These are phyloP conservation scores for Caenorhabditis latens DNA, from an alignment of 1,140 invertebrate species.

Conservation along the genomic window DNA sequence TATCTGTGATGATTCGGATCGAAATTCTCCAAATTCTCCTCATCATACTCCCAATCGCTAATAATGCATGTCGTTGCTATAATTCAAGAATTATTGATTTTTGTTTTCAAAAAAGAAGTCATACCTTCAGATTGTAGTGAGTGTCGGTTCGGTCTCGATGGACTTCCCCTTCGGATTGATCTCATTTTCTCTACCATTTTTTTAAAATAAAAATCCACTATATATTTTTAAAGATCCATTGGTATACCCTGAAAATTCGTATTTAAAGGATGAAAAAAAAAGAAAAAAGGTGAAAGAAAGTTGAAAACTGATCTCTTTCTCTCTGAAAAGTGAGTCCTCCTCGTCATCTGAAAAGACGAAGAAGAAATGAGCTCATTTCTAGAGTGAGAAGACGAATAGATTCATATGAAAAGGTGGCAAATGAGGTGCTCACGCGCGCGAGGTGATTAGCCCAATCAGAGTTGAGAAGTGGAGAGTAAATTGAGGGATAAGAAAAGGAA, in stretches of 20 bases:
- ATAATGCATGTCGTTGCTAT: slow-evolving; percentile 35
- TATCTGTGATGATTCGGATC: slow-evolving; percentile 47
- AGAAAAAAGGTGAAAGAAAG: background rate
- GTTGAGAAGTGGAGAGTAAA: background rate
- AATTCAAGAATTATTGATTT: background rate
- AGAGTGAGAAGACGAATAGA: background rate
- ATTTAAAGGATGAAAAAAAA: background rate
- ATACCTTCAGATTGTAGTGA: slow-evolving; percentile 44
- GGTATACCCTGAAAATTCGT: background rate
- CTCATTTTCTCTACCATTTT: background rate
- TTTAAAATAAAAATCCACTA: too few species aligned
- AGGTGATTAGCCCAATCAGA: slow-evolving; percentile 35
- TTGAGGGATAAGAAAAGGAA: background rate
- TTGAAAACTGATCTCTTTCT: slow-evolving; percentile 20
- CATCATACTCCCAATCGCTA: slow-evolving; percentile 42
- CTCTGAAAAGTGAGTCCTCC: background rate
- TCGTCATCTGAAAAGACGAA: slow-evolving; percentile 8
- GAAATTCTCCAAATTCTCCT: background rate
- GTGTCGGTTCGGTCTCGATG: background rate
- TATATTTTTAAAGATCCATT: too few species aligned
- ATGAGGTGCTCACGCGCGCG: slow-evolving; percentile 25
- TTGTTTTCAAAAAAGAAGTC: background rate
- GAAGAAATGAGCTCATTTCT: slow-evolving; percentile 29
- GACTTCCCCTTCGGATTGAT: slow-evolving; percentile 9
- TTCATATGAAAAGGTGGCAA: slow-evolving; percentile 46